Percentiles rank a stretch among this genome's conserved stretches.
Conservation (phyloP, 2,797 vertebrate species). For the Phylloscopus collybita region DNA sequence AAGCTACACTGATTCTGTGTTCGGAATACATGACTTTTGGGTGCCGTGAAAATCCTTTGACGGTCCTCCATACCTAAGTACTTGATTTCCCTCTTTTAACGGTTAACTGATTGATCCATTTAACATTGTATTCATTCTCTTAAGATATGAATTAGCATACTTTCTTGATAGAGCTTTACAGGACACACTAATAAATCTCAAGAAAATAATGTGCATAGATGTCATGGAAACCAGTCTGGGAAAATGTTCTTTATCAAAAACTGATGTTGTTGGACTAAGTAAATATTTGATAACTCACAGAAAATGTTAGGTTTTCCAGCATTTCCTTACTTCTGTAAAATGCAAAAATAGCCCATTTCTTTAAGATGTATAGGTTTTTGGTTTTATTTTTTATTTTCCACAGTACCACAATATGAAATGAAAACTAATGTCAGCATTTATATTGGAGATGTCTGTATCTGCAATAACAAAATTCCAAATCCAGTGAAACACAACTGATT, state of each 20-base stretch:
- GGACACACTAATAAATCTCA: background rate
- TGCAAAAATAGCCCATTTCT: background rate
- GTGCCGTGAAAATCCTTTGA: background rate
- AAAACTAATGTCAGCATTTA: background rate
- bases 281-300: background rate
- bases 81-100: background rate
- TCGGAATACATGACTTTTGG: background rate
- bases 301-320: background rate
- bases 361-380: background rate
- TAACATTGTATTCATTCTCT: background rate
- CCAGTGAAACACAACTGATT: background rate
- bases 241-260: background rate
- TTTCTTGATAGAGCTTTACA: background rate
- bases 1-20: background rate
- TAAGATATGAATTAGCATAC: background rate
- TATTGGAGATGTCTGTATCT: background rate
- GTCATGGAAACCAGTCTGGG: background rate
- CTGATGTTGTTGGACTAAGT: background rate
- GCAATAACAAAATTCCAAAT: background rate
- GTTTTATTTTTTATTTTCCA: background rate
- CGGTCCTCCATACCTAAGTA: background rate
- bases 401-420: background rate
- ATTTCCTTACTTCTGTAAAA: background rate
- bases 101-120: background rate
- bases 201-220: background rate